Conservation (phyloP, 2,113 vertebrate species). For the Pandion haliaetus region DNA sequence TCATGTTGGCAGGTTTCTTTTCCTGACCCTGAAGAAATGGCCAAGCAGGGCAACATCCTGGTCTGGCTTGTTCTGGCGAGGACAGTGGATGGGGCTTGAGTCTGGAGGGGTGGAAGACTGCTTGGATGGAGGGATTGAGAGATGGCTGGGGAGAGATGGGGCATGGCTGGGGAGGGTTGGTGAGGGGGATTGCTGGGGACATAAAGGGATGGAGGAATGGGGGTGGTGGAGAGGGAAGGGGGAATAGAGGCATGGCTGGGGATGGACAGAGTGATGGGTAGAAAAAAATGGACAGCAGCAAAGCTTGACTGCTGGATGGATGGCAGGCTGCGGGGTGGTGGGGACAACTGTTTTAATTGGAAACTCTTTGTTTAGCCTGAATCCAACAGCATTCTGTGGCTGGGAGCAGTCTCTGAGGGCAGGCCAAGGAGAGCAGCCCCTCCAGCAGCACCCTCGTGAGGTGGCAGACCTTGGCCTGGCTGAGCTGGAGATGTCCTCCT, state of each 20-base stretch:
- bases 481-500: neutral
- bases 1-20: neutral
- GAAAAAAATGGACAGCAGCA: neutral
- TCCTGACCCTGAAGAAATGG: neutral
- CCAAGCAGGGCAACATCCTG: neutral
- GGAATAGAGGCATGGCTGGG: neutral
- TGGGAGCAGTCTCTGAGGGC: neutral
- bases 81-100: neutral
- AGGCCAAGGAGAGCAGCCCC: neutral
- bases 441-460: accelerated
- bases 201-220: neutral
- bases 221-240: neutral
- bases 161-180: too few species aligned
- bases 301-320: neutral
- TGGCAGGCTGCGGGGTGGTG: neutral
- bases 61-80: neutral
- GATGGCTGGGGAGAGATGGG: too few species aligned
- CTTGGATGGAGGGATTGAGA: neutral
- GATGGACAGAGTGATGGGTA: neutral
- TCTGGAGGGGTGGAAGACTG: neutral
- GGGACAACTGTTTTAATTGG: neutral
- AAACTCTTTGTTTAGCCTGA: neutral
- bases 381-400: neutral
- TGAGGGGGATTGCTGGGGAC: neutral
- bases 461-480: neutral